These are phyloP conservation scores for Pseudopipra pipra DNA, from an alignment of 2,113 vertebrate species.

Conservation along the genomic window DNA sequence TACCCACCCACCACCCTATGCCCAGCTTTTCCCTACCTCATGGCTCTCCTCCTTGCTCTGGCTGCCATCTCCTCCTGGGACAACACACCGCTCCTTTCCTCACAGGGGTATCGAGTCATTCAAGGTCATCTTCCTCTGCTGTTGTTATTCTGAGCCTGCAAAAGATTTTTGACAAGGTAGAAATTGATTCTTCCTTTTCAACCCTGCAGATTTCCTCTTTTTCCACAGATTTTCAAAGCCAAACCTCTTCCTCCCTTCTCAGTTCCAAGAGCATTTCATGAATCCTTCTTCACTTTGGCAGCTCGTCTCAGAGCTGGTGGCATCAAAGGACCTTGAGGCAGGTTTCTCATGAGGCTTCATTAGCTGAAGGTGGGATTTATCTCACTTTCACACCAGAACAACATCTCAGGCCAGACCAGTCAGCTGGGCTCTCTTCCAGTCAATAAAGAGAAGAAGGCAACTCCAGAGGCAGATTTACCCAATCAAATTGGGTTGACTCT, in stretches of 20 bases:
- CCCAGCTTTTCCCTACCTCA: background rate
- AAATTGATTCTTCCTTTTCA: background rate
- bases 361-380: background rate
- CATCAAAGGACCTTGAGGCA: background rate
- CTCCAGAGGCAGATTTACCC: background rate
- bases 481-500: background rate
- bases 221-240: background rate
- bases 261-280: background rate
- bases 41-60: rapidly evolving
- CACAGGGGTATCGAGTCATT: background rate
- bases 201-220: background rate
- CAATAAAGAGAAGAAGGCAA: background rate
- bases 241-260: background rate
- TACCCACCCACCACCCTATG: rapidly evolving
- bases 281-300: background rate
- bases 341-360: background rate
- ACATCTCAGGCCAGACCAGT: background rate
- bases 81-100: rapidly evolving
- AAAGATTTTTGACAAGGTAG: background rate
- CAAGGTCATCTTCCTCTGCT: background rate
- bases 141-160: background rate
- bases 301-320: rapidly evolving
- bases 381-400: background rate
- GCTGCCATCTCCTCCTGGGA: background rate
- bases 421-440: background rate